phyloP scores from a whole-genome alignment of 1,140 invertebrate genomes.

The Drosophila asahinai region DNA sequence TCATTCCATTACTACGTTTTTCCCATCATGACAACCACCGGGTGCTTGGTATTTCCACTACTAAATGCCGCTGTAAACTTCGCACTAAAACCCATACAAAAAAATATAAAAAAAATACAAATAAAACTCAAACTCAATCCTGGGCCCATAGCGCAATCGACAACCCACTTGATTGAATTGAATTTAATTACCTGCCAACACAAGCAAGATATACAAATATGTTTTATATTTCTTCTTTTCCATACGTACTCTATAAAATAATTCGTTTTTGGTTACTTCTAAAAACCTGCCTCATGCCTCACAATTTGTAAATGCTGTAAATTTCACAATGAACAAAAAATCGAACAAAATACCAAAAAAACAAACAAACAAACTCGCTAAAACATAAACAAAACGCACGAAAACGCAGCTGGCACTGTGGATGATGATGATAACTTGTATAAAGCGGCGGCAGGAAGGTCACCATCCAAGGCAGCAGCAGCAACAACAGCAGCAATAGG shows the following conservation, averaged over 20 bases:
- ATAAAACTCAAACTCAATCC: slow-evolving; percentile 55
- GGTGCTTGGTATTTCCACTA: slow-evolving; percentile 80
- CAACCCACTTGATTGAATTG: slow-evolving; percentile 55
- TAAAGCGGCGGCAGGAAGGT: slow-evolving; percentile 85
- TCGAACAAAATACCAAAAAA: slow-evolving; percentile 1
- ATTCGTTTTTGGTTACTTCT: slow-evolving; percentile 53
- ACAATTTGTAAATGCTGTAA: slow-evolving; percentile 75
- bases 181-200: slow-evolving; percentile 46
- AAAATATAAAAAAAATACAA: slow-evolving; percentile 26
- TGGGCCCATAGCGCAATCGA: slow-evolving; percentile 65
- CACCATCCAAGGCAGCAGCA: slow-evolving; percentile 53
- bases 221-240: slow-evolving; percentile 78
- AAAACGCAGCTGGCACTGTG: slow-evolving; percentile 73
- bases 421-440: slow-evolving; percentile 81
- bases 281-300: slow-evolving; percentile 22
- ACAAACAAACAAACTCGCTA: slow-evolving; percentile 15
- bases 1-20: slow-evolving; percentile 46
- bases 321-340: slow-evolving; percentile 48
- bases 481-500: slow-evolving; percentile 56
- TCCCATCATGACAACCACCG: slow-evolving; percentile 56
- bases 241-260: slow-evolving; percentile 36
- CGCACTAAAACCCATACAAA: slow-evolving; percentile 72
- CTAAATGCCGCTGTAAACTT: slow-evolving; percentile 79
- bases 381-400: slow-evolving; percentile 62
- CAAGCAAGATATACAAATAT: slow-evolving; percentile 53